Percentiles rank a stretch among this genome's conserved stretches.
phyloP scores from a whole-genome alignment of 1,140 invertebrate species.

The Papilio aristodemus region DNA sequence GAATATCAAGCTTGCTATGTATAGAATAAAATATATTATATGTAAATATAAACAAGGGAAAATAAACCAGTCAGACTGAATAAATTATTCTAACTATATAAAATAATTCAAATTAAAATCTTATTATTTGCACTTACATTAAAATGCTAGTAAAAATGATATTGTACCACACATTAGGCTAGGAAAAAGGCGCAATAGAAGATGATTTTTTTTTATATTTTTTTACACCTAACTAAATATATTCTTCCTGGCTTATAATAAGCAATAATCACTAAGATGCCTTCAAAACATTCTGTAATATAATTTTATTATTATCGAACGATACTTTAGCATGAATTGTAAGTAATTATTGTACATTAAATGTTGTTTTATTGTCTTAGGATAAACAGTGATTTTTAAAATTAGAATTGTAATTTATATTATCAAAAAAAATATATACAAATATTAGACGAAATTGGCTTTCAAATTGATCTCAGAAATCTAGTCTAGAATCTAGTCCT shows the following conservation, averaged over 20 bases:
- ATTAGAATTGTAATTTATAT: constrained; percentile 3
- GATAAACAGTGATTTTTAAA: constrained; percentile 22
- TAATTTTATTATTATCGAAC: not conserved
- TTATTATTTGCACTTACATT: not conserved
- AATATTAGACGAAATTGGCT: constrained; percentile 53
- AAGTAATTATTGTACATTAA: not conserved
- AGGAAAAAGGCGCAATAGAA: not conserved
- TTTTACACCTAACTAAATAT: too few relatives aligned
- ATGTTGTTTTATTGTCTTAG: not conserved
- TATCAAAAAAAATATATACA: constrained; percentile 10
- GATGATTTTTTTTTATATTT: too few relatives aligned
- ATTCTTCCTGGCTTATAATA: not conserved
- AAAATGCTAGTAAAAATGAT: too few relatives aligned
- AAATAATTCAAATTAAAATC: not conserved
- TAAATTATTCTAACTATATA: not conserved
- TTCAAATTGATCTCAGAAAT: constrained; percentile 70
- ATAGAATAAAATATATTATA: not conserved
- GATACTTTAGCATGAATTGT: not conserved
- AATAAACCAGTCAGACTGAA: not conserved
- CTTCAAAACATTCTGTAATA: not conserved
- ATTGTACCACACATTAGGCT: not conserved
- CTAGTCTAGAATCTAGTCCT: constrained; percentile 48
- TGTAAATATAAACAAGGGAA: not conserved
- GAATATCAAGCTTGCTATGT: constrained; percentile 13
- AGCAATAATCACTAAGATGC: constrained; percentile 3